Percentiles rank a stretch among this genome's conserved stretches.
These are phyloP conservation scores for Athene noctua DNA, from an alignment of 2,113 vertebrate species.

Conservation along the genomic window DNA sequence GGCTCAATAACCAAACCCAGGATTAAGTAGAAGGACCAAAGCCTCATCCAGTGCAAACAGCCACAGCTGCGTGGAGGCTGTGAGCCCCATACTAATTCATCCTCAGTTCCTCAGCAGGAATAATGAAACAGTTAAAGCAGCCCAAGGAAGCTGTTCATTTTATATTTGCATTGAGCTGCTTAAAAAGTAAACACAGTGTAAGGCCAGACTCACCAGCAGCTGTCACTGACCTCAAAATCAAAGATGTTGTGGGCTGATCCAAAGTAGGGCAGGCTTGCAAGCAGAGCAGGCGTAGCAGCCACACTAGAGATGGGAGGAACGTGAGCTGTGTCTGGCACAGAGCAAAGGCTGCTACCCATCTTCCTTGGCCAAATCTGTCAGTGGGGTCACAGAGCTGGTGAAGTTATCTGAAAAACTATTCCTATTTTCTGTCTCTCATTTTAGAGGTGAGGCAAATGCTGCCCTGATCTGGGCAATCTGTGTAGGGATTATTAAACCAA, in stretches of 20 bases:
- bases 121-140: not conserved
- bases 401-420: not conserved
- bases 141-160: not conserved
- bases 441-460: not conserved
- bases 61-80: not conserved
- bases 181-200: not conserved
- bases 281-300: not conserved
- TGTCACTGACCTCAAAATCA: conserved; percentile 9
- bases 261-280: not conserved
- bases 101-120: not conserved
- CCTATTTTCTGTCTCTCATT: not conserved
- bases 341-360: not conserved
- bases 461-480: conserved; percentile 19
- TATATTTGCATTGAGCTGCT: not conserved
- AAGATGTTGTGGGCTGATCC: not conserved
- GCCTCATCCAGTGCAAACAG: not conserved
- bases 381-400: not conserved
- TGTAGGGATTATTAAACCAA: conserved; percentile 34
- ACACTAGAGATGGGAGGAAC: not conserved
- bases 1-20: not conserved
- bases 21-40: not conserved
- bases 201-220: not conserved
- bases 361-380: not conserved
- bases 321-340: not conserved
- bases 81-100: not conserved